Evolutionary conservation across 2,888 invertebrate genomes (phyloP).

Genomic region (Melieria omissa): DNA sequence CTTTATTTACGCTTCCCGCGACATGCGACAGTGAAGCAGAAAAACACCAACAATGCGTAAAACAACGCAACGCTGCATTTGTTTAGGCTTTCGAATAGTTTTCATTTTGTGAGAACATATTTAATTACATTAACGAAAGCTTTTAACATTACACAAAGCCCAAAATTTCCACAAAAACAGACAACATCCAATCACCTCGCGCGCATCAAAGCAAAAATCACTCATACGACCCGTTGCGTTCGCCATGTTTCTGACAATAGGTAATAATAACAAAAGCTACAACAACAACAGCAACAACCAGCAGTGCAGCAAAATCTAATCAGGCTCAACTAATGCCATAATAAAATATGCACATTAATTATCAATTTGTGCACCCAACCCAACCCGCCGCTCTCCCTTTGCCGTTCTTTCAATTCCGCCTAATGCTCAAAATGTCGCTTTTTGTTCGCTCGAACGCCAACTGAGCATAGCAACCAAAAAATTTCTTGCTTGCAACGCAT

Average conservation of each 20-base stretch:
- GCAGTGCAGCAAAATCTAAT: constrained; percentile 30
- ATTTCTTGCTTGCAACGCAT: constrained; percentile 21
- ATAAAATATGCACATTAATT: constrained; percentile 34
- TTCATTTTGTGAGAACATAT: not conserved
- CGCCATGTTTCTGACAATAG: constrained; percentile 21
- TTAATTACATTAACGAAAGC: not conserved
- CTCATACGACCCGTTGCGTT: constrained; percentile 39
- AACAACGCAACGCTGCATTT: too few relatives aligned
- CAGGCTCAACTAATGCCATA: constrained; percentile 30
- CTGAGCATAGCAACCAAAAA: not conserved
- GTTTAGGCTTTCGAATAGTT: too few relatives aligned
- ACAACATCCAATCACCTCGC: too few relatives aligned
- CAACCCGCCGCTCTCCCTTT: not conserved
- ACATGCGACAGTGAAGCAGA: too few relatives aligned
- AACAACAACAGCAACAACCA: not conserved
- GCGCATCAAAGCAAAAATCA: constrained; percentile 25
- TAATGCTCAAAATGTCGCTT: constrained; percentile 1
- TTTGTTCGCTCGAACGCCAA: not conserved
- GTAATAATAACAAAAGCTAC: not conserved
- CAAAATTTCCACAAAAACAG: too few relatives aligned
- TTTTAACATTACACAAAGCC: too few relatives aligned
- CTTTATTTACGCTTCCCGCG: too few relatives aligned
- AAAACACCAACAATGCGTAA: too few relatives aligned
- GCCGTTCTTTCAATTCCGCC: not conserved
- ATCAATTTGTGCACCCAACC: constrained; percentile 19